Evolutionary conservation across 2,797 vertebrate genomes (phyloP), one percentile per base, ranked within the genome.

Genomic region (Mionectes olivaceus): DNA sequence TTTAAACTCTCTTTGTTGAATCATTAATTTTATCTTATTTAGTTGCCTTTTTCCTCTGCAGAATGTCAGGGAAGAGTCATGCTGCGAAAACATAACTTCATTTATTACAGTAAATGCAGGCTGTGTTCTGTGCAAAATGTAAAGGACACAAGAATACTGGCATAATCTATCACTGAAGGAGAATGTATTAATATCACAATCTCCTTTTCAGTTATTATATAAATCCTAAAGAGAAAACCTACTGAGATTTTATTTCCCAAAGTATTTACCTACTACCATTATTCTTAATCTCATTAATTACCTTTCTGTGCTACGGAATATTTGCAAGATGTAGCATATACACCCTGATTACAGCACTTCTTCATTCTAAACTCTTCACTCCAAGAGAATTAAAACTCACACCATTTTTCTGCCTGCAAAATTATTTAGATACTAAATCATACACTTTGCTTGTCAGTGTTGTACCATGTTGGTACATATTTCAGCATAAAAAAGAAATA

Each of bases 321-420:
- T 93, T 90, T 88, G 15, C 35, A 27, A 76, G 25, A 65, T 32
- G 3, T 39, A 44, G 10, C 28, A n/a, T 27, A 65, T 32, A 12
- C 8, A 70, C 10, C 5, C 6, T 22, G 4, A 12, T 8, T 3
- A 0, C 27, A 80, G 2, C 7, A 69, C 1, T 82, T 12, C 13
- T 56, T 60, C 33, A 55, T 76, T 65, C 30, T 69, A 61, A 79
- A 35, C 7, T 22, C 14, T 53, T 81, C 73, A 35, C 27, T 85
- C 25, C 8, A 56, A 71, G 41, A 22, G 5, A 69, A 49, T 73
- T 90, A 44, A 76, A 79, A 76, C 6, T 55, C 32, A 44, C 17
- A n/a, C 33, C 1, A 47, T 56, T 49, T 65, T 46, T 33, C 35
- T 85, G 19, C 16, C 27, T 27, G 16, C 2, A 68, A 65, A 56